A percentile compares a stretch with the other conserved stretches of the same genome.
phyloP scores from a whole-genome alignment of 1,140 invertebrate genomes.

The Drosophila pruinosa region DNA sequence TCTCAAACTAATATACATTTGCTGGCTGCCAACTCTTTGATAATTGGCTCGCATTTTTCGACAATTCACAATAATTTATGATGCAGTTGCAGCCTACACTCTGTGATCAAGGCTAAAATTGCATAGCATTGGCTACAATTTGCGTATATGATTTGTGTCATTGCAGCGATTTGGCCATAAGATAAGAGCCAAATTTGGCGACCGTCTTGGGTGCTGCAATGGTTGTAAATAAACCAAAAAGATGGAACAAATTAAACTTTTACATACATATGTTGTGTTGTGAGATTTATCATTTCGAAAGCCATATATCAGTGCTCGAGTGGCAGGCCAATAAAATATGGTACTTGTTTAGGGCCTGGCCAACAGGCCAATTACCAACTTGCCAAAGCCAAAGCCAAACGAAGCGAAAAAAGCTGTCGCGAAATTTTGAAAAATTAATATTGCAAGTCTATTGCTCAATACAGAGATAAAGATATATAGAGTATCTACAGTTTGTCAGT shows the following conservation, averaged over 20 bases:
- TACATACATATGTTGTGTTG: conserved; percentile 46
- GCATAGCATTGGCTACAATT: conserved; percentile 57
- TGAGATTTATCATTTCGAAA: conserved; percentile 65
- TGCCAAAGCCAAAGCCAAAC: conserved; percentile 8
- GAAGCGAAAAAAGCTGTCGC: conserved; percentile 64
- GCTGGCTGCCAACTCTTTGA: conserved; percentile 1
- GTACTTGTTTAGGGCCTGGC: conserved; percentile 55
- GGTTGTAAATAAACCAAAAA: conserved; percentile 8
- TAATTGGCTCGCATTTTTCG: conserved; percentile 66
- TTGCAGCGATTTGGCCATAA: conserved; percentile 32
- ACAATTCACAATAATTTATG: conserved; percentile 72
- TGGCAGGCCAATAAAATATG: conserved; percentile 77
- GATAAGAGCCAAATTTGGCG: conserved; percentile 41
- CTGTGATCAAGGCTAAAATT: conserved; percentile 34
- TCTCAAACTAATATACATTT: conserved; percentile 1
- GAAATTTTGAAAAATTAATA: conserved; percentile 78
- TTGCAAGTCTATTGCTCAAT: conserved; percentile 26
- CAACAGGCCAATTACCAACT: conserved; percentile 66
- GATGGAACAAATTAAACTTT: conserved; percentile 53
- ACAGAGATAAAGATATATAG: conserved; percentile 13
- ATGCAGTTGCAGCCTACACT: conserved; percentile 47
- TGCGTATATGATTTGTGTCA: conserved; percentile 61
- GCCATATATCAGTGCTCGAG: conserved; percentile 64
- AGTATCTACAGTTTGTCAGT: conserved; percentile 22
- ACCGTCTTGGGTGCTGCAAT: conserved; percentile 35